A percentile compares a stretch with the other conserved stretches of the same genome.
Evolutionary conservation across 2,113 vertebrate genomes (phyloP).

Genomic region (Ailurus styani): DNA sequence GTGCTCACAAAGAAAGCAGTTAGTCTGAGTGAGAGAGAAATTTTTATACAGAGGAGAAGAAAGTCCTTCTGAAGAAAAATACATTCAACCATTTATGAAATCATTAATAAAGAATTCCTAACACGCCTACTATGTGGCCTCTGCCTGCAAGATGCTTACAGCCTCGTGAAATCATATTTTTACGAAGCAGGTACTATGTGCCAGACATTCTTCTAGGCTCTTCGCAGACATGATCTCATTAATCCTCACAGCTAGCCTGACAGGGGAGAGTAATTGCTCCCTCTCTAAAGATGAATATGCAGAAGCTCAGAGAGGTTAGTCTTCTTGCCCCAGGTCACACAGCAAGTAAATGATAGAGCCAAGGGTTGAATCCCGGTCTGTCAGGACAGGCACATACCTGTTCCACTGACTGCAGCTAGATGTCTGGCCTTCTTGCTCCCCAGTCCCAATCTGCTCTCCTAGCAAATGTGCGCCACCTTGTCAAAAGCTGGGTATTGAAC

Average conservation of each 20-base stretch:
- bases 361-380: neutral
- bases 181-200: neutral
- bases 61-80: neutral
- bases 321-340: neutral
- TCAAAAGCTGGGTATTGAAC: neutral
- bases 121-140: neutral
- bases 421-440: neutral
- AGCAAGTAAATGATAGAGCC: neutral
- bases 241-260: neutral
- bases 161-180: neutral
- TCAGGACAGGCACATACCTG: neutral
- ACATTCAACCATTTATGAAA: neutral
- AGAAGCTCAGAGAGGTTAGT: neutral
- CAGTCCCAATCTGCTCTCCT: neutral
- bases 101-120: conserved; percentile 2
- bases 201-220: neutral
- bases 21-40: neutral
- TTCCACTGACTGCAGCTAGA: neutral
- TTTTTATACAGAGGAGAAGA: neutral
- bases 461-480: neutral
- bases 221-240: neutral
- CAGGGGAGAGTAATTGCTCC: neutral
- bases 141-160: neutral
- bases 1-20: neutral
- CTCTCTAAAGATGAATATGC: neutral